Conservation (phyloP, 2,888 invertebrate species). For the Rhingia campestris region DNA sequence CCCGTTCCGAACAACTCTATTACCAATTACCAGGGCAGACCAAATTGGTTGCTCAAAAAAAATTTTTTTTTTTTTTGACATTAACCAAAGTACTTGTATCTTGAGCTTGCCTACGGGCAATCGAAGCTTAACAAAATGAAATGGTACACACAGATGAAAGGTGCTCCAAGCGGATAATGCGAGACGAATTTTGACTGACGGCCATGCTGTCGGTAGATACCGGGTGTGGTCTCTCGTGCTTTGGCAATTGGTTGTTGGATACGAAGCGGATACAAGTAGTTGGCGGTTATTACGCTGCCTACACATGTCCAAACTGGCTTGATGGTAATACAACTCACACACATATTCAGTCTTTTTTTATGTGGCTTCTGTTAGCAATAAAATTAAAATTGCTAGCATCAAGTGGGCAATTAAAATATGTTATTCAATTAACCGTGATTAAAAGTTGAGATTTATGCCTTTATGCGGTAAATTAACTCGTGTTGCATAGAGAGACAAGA, state of each 20-base stretch:
- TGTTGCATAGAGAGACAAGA: neutral
- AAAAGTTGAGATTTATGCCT: constrained; percentile 20
- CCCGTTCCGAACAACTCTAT: constrained; percentile 20
- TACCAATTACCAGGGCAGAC: constrained; percentile 4
- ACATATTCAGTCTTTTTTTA: neutral
- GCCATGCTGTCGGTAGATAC: constrained; percentile 13
- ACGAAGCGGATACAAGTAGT: constrained; percentile 1
- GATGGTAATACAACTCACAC: constrained; percentile 13
- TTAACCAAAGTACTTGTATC: constrained; percentile 3
- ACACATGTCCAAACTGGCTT: constrained; percentile 31
- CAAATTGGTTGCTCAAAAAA: constrained; percentile 3
- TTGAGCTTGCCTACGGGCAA: neutral
- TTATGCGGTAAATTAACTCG: constrained; percentile 6
- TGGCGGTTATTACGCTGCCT: constrained; percentile 2
- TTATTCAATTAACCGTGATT: constrained; percentile 47
- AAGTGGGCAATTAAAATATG: constrained; percentile 43
- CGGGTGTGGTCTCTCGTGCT: constrained; percentile 36
- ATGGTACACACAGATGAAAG: constrained; percentile 23
- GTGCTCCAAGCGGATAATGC: constrained; percentile 29
- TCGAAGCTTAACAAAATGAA: neutral
- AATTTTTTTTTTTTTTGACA: neutral
- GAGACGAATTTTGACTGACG: constrained; percentile 46
- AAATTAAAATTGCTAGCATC: neutral
- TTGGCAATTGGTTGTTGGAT: constrained; percentile 26
- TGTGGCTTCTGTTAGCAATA: neutral